phyloP scores from a whole-genome alignment of 64 coral and sea anemone genomes.

The Actinia tenebrosa region DNA sequence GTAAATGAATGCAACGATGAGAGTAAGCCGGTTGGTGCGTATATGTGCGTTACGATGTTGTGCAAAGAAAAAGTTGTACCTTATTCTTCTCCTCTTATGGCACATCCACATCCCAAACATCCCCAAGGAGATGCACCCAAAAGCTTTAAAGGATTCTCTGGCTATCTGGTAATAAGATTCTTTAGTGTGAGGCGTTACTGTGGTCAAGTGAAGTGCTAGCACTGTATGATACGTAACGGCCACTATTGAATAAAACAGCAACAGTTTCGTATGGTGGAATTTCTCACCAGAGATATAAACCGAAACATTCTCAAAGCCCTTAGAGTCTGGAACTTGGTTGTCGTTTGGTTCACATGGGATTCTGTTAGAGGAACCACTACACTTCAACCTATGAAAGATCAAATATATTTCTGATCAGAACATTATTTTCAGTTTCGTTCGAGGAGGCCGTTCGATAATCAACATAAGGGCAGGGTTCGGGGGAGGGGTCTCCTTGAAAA shows the following conservation, averaged over 20 bases:
- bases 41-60: not conserved
- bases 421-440: too few relatives aligned
- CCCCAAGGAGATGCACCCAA: conserved; percentile 45
- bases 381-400: not conserved
- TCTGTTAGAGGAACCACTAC: not conserved
- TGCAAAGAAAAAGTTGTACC: not conserved
- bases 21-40: too few relatives aligned
- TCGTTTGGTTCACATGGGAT: not conserved
- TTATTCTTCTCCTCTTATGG: conserved; percentile 50
- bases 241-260: conserved; percentile 55
- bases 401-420: not conserved
- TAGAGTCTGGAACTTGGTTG: not conserved
- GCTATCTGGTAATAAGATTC: not conserved
- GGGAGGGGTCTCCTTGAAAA: too few relatives aligned
- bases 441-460: too few relatives aligned
- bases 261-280: conserved; percentile 41
- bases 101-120: conserved; percentile 55
- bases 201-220: conserved; percentile 33
- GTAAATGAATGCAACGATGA: too few relatives aligned
- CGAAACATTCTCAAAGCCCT: conserved; percentile 33
- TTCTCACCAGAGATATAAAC: conserved; percentile 42
- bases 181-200: not conserved
- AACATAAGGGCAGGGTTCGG: too few relatives aligned
- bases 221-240: conserved; percentile 60
- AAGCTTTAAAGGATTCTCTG: conserved; percentile 47